These are phyloP conservation scores for Halichoerus grypus DNA, from an alignment of 2,113 vertebrate genomes.

Conservation along the genomic window DNA sequence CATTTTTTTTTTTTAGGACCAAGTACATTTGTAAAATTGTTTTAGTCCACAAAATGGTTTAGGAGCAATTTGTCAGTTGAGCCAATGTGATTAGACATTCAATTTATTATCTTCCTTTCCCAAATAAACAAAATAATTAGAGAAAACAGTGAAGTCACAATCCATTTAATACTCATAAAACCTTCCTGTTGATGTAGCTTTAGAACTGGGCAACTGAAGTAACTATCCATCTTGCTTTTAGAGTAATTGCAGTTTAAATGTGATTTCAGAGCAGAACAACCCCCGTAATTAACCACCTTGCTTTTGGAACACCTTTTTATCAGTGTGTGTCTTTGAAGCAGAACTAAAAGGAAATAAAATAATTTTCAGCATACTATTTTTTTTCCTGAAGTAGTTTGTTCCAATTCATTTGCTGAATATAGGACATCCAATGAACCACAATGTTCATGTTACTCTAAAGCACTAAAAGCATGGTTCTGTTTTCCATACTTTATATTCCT, in stretches of 20 bases:
- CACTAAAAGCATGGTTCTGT: constrained; percentile 12
- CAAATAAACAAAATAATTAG: constrained; percentile 66
- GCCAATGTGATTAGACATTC: constrained; percentile 10
- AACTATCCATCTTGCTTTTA: constrained; percentile 57
- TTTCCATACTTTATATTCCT: neutral
- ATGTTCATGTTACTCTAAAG: constrained; percentile 13
- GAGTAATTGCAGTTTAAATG: constrained; percentile 64
- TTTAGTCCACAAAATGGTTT: constrained; percentile 11
- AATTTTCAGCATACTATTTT: constrained; percentile 46
- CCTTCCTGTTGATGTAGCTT: constrained; percentile 37
- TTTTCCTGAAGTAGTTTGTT: constrained; percentile 25
- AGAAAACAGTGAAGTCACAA: constrained; percentile 33
- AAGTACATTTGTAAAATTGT: constrained; percentile 7
- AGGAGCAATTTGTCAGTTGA: constrained; percentile 48
- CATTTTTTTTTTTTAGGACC: neutral
- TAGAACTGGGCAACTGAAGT: constrained; percentile 33
- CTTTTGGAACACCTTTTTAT: constrained; percentile 68
- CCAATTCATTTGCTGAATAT: constrained; percentile 54
- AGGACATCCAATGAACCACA: neutral
- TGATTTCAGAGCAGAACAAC: constrained; percentile 47
- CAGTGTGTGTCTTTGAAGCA: constrained; percentile 68
- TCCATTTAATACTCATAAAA: constrained; percentile 70
- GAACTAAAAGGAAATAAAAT: constrained; percentile 76
- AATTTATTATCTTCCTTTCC: constrained; percentile 36
- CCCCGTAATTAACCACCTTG: constrained; percentile 66